phyloP scores from a whole-genome alignment of 2,797 vertebrate species.

The Passerculus sandwichensis region DNA sequence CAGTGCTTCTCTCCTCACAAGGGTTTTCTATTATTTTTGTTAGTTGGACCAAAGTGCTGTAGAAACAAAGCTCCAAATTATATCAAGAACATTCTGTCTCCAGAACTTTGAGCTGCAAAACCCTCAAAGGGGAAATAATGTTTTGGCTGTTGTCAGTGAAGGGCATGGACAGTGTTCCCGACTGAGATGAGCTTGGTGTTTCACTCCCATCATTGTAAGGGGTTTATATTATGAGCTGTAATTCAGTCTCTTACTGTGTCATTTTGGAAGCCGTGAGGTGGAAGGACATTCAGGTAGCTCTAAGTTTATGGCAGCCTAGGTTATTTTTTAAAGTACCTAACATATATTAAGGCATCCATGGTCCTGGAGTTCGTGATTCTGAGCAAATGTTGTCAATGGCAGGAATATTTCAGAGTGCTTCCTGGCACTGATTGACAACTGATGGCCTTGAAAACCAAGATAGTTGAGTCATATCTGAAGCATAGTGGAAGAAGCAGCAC shows the following conservation, averaged over 20 bases:
- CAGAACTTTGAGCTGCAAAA: not conserved
- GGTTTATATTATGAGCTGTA: not conserved
- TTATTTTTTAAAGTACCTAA: not conserved
- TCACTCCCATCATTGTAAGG: not conserved
- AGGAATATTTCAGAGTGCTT: not conserved
- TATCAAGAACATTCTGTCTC: not conserved
- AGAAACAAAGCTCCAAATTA: not conserved
- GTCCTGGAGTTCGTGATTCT: not conserved
- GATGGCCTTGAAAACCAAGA: not conserved
- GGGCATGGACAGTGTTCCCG: not conserved
- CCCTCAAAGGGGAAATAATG: not conserved
- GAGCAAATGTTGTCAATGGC: not conserved
- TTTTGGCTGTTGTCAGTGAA: not conserved
- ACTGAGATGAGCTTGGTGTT: not conserved
- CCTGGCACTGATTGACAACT: not conserved
- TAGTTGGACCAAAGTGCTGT: not conserved
- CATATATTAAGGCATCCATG: not conserved
- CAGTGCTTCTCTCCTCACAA: not conserved
- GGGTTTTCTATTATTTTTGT: not conserved
- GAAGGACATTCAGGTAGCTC: not conserved
- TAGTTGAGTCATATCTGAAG: not conserved
- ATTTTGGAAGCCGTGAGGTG: not conserved
- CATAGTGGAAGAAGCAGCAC: not conserved
- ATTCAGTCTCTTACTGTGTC: not conserved
- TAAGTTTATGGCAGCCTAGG: not conserved